Conservation (phyloP, 2,888 invertebrate species). For the Silvanus unidentatus region DNA sequence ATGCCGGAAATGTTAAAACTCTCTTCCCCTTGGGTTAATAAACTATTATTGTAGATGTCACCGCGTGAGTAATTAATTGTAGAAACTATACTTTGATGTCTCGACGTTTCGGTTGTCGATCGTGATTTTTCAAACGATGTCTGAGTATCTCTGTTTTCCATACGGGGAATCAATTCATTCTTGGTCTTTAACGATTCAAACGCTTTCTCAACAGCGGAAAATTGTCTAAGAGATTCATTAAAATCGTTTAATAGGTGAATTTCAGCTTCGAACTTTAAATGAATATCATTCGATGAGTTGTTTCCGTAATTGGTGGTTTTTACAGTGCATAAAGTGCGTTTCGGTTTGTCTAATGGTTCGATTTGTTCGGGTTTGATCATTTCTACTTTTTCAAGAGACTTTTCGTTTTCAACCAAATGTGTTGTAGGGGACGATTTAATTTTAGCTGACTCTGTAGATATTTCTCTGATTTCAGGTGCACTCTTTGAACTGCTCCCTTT, state of each 20-base stretch:
- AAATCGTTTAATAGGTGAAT: conserved; percentile 56
- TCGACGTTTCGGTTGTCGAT: not conserved
- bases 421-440: too few relatives aligned
- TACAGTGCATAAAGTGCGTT: conserved; percentile 14
- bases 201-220: conserved; percentile 53
- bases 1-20: not conserved
- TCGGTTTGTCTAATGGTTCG: too few relatives aligned
- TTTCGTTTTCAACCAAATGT: too few relatives aligned
- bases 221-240: conserved; percentile 54
- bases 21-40: not conserved
- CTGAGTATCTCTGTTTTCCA: conserved; percentile 35
- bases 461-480: too few relatives aligned
- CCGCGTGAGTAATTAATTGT: conserved; percentile 38
- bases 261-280: conserved; percentile 56
- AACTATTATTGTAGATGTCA: not conserved
- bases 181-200: conserved; percentile 30
- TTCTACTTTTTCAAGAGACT: too few relatives aligned
- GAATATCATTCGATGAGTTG: conserved; percentile 51
- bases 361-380: too few relatives aligned
- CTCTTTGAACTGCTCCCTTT: too few relatives aligned
- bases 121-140: conserved; percentile 25
- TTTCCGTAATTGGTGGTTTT: too few relatives aligned
- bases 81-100: conserved; percentile 14
- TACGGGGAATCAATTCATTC: conserved; percentile 13
- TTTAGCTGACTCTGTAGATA: too few relatives aligned